These are phyloP conservation scores for Calephelis perditalis DNA, from an alignment of 2,888 invertebrate species.

Conservation along the genomic window DNA sequence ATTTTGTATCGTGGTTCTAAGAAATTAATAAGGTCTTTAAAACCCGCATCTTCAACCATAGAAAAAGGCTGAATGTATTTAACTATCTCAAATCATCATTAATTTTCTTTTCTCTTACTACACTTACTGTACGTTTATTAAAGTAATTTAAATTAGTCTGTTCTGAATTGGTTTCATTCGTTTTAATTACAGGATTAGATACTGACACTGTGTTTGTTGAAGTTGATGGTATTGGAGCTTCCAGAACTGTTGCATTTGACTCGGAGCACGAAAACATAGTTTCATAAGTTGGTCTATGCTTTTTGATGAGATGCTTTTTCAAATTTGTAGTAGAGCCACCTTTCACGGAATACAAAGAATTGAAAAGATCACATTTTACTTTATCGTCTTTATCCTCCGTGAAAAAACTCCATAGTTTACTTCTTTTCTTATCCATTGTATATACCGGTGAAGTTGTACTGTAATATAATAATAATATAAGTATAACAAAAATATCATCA, in stretches of 20 bases:
- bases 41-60: conserved; percentile 31
- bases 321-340: conserved; percentile 30
- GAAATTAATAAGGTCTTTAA: conserved; percentile 30
- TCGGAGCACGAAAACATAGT: conserved; percentile 26
- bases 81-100: conserved; percentile 30
- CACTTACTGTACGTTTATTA: conserved; percentile 29
- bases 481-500: background rate
- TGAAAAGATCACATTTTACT: conserved; percentile 28
- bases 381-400: conserved; percentile 27
- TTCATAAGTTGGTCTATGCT: conserved; percentile 29
- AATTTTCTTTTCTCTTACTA: conserved; percentile 27
- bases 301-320: conserved; percentile 28
- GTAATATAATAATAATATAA: conserved; percentile 2
- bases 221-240: conserved; percentile 24
- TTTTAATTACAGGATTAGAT: conserved; percentile 21
- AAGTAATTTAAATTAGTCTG: conserved; percentile 27
- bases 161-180: conserved; percentile 18
- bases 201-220: conserved; percentile 18
- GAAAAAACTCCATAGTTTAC: conserved; percentile 25
- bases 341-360: conserved; percentile 30
- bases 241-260: conserved; percentile 27
- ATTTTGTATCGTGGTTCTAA: conserved; percentile 33
- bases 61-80: conserved; percentile 31
- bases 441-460: conserved; percentile 8
- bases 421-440: conserved; percentile 23